A percentile compares a stretch with the other conserved stretches of the same genome.
These are phyloP conservation scores for Isaurus tuberculatus DNA, from an alignment of 92 coral and sea anemone genomes.

Conservation along the genomic window DNA sequence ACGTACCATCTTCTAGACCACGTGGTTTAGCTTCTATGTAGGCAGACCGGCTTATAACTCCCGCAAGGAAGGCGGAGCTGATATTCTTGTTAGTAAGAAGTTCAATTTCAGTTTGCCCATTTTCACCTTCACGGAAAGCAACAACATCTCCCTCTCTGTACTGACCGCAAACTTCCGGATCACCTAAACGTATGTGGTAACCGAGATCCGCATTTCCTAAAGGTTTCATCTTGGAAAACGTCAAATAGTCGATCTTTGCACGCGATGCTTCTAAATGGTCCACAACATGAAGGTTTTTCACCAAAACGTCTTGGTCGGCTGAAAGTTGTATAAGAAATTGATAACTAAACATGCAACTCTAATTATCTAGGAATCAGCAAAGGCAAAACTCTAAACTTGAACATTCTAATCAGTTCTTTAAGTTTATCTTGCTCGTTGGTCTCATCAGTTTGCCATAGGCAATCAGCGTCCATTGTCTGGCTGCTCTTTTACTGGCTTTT, in stretches of 20 bases:
- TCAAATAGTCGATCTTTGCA: conserved; percentile 84
- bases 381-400: background rate
- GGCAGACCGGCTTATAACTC: conserved; percentile 88
- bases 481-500: too few relatives aligned
- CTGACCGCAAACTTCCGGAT: conserved; percentile 68
- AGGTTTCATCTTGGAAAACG: conserved; percentile 50
- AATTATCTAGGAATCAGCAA: background rate
- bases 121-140: conserved; percentile 84
- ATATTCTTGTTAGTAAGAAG: conserved; percentile 73
- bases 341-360: background rate
- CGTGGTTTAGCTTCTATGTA: conserved; percentile 87
- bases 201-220: conserved; percentile 84
- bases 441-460: too few relatives aligned
- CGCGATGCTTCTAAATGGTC: conserved; percentile 89
- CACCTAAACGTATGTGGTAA: conserved; percentile 79
- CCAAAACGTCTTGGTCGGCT: conserved; percentile 48
- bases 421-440: too few relatives aligned
- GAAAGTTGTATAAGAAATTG: background rate
- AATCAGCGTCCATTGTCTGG: too few relatives aligned
- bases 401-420: too few relatives aligned
- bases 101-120: conserved; percentile 75
- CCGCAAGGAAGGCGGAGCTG: conserved; percentile 84
- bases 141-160: conserved; percentile 96
- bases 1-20: conserved; percentile 60
- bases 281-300: conserved; percentile 65